A percentile compares a stretch with the other conserved stretches of the same genome.
Conservation (phyloP, 2,797 vertebrate genomes). For the Notoglanidium macrostoma region DNA sequence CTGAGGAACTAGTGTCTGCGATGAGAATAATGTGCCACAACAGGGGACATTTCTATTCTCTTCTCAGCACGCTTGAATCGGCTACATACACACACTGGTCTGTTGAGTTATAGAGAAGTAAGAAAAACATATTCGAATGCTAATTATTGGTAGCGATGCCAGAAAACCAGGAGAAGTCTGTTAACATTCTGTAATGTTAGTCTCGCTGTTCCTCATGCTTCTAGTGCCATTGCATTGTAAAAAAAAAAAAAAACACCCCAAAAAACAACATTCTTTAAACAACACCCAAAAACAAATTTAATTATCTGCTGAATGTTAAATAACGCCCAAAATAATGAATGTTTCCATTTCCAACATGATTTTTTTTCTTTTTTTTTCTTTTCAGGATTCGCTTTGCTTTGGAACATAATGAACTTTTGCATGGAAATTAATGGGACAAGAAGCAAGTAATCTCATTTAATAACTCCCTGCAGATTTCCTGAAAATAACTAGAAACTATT, state of each 20-base stretch:
- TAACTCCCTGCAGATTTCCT: slow-evolving; percentile 42
- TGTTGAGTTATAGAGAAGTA: neutral
- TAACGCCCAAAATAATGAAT: slow-evolving; percentile 22
- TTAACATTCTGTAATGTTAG: neutral
- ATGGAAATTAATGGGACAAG: slow-evolving; percentile 42
- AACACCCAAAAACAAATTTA: slow-evolving; percentile 9
- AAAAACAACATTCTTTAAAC: neutral
- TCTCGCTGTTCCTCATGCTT: neutral
- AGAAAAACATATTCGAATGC: neutral
- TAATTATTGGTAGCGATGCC: neutral
- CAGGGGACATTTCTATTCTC: slow-evolving; percentile 48
- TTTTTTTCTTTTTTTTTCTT: neutral
- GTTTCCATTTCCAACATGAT: slow-evolving; percentile 6
- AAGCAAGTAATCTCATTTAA: slow-evolving; percentile 36
- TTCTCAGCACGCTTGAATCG: slow-evolving; percentile 35
- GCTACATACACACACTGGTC: neutral
- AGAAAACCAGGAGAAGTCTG: neutral
- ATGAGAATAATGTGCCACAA: slow-evolving; percentile 53
- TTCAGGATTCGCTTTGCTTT: slow-evolving; percentile 12
- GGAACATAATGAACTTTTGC: slow-evolving; percentile 32
- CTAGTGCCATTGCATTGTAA: neutral
- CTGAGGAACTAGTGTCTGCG: slow-evolving; percentile 50
- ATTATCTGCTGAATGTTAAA: slow-evolving; percentile 25
- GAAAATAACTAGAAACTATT: slow-evolving; percentile 34
- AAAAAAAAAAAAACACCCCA: neutral